Conservation (phyloP, 2,113 vertebrate species). For the Serinus canaria region DNA sequence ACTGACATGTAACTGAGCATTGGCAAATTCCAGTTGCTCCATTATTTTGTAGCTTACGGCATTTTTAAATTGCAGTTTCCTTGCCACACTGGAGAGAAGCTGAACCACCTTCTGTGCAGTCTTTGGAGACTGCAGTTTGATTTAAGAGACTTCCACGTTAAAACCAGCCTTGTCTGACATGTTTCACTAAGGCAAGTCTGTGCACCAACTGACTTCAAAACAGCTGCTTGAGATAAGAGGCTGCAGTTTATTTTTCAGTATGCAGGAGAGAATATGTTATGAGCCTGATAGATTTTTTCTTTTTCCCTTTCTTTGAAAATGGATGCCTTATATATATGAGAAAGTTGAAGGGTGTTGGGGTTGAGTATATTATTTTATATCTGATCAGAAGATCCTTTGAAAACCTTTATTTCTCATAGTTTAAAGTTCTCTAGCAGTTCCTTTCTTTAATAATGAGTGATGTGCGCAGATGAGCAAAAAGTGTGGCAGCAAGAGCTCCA, state of each 20-base stretch:
- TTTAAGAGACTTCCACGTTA: not conserved
- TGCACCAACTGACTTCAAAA: not conserved
- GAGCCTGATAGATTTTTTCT: not conserved
- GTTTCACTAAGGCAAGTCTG: not conserved
- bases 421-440: not conserved
- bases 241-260: not conserved
- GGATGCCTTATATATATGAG: not conserved
- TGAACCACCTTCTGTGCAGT: not conserved
- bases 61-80: not conserved
- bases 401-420: not conserved
- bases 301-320: not conserved
- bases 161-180: not conserved
- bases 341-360: not conserved
- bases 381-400: not conserved
- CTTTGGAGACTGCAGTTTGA: not conserved
- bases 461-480: not conserved
- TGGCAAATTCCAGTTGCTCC: not conserved
- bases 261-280: not conserved
- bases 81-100: not conserved
- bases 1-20: not conserved
- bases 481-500: not conserved
- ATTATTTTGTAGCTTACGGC: not conserved
- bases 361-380: not conserved
- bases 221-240: not conserved
- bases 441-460: not conserved